These are phyloP conservation scores for Oscheius sp. DNA, from an alignment of 2,888 invertebrate species.

Conservation along the genomic window DNA sequence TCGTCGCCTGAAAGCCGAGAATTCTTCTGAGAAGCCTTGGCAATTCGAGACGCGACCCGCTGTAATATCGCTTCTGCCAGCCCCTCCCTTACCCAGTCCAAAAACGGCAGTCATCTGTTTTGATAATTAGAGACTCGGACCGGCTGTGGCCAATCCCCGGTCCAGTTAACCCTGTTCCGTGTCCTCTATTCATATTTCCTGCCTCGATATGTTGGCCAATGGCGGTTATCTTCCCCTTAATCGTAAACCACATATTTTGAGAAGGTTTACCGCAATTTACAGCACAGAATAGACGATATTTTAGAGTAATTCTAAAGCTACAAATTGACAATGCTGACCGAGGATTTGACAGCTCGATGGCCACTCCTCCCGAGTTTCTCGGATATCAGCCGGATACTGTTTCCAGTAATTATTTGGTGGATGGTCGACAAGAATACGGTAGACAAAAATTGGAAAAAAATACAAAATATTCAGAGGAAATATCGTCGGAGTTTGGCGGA, in stretches of 20 bases:
- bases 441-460: background rate
- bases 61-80: no score
- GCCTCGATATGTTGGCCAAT: constrained; percentile 24
- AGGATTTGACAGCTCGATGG: constrained; percentile 24
- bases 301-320: constrained; percentile 31
- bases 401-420: constrained; percentile 31
- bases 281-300: background rate
- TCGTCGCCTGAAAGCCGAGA: no score
- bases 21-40: no score
- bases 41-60: no score
- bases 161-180: constrained; percentile 16
- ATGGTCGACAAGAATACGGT: constrained; percentile 44
- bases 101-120: no score
- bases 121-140: no score
- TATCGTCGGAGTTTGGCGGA: background rate
- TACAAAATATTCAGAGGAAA: background rate
- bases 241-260: constrained; percentile 32
- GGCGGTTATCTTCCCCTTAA: constrained; percentile 31
- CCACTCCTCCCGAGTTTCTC: constrained; percentile 6
- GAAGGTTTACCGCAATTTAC: constrained; percentile 19
- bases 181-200: background rate
- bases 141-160: background rate
- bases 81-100: no score
- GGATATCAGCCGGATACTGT: constrained; percentile 32
- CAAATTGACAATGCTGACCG: constrained; percentile 34